These are phyloP conservation scores for Mirza zaza DNA, from an alignment of 2,113 vertebrate species.

Conservation along the genomic window DNA sequence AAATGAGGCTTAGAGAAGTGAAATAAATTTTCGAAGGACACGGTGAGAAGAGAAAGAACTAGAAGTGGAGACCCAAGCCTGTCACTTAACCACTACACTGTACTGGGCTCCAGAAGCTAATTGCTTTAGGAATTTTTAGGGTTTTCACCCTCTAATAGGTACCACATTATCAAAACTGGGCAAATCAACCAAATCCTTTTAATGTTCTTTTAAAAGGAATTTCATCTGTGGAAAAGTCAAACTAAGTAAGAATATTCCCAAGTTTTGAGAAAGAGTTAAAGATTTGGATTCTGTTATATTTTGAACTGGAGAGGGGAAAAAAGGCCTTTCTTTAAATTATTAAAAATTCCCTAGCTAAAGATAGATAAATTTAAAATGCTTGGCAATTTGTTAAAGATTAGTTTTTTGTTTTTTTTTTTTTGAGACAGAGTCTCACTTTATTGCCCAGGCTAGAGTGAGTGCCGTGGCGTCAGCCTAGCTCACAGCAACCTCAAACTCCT, in stretches of 20 bases:
- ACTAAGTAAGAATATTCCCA: neutral
- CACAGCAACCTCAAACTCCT: no score
- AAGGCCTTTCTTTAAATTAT: neutral
- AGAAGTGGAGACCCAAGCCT: neutral
- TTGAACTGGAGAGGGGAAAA: neutral
- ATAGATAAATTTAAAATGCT: neutral
- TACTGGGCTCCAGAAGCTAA: accelerated
- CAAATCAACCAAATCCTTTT: neutral
- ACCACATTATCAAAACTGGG: neutral
- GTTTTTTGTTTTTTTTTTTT: no score
- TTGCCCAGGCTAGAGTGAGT: no score
- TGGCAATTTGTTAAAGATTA: neutral
- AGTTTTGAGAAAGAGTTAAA: neutral
- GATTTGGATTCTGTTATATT: neutral
- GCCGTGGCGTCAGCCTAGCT: no score
- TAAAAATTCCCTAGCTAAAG: neutral
- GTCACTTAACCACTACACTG: accelerated
- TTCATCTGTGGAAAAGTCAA: neutral
- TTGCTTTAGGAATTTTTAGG: neutral
- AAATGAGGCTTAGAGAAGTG: neutral
- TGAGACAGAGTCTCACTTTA: no score
- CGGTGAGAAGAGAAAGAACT: neutral
- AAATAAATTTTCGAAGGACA: neutral
- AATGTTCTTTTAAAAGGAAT: neutral
- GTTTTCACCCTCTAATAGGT: neutral